Evolutionary conservation across 2,797 vertebrate genomes (phyloP), one percentile per base, ranked within the genome.

Genomic region (Parauchenoglanis ngamensis): DNA sequence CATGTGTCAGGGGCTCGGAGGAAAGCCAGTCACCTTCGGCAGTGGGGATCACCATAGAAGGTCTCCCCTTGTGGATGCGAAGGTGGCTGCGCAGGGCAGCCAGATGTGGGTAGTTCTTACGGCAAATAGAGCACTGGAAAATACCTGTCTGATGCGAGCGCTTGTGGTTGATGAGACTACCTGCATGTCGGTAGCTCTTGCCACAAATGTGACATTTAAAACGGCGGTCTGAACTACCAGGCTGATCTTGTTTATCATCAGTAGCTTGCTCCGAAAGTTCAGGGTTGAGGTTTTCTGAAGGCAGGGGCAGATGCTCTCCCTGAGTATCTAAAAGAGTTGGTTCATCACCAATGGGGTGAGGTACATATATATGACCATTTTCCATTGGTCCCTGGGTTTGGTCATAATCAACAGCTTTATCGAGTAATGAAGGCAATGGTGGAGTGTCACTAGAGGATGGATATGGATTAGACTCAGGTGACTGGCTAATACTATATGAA

Each of bases 81-180:
- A 97, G 94, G 8, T 98, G 97, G 90, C 97, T 97, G 72, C 96
- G 97, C 56, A 98, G 93, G 12, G 97, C 97, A 1, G 97, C 97
- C 54, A 98, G 92, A 82, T 98, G 97, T 76, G 96, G 96, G 85
- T 97, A 97, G 78, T 92, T 96, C 87, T 97, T 97, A 61, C 95
- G 95, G 92, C 97, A 98, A 54, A 97, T 92, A 0, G 97, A 96
- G 44, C 97, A 98, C 87, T 96, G 95, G 91, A 96, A 98, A 89
- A 96, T 94, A 35, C 97, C 97, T 0, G 97, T 96, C 90, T 96
- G 96, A 90, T 98, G 98, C n/a, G 97, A 98, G 86, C 97, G 95
- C 87, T 97, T 97, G 94, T 98, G 97, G 93, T 98, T 98, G 86
- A 97, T 96, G 31, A 98, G 94, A 92, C 97, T 98, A 75, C 97